Evolutionary conservation across 2,888 invertebrate genomes (phyloP), one percentile per base, ranked within the genome.

Genomic region (Thereva unica): DNA sequence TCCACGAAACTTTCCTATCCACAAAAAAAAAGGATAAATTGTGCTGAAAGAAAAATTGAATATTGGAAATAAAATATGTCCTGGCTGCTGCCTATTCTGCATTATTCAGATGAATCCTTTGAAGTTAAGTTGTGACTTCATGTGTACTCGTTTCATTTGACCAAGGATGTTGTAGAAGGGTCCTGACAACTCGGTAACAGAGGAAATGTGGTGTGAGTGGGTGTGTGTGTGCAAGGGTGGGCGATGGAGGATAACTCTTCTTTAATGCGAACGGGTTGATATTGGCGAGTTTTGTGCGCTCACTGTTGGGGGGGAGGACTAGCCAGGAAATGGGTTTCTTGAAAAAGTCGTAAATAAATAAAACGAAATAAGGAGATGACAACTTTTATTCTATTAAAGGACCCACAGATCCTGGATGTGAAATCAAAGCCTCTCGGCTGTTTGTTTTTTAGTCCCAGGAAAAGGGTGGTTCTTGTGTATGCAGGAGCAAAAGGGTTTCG

Each of bases 311-410:
- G 23, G 23, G 23, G 23, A 65, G 50, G 23, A 50, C 41, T 23
- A 59, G 53, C 56, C 66, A 66, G 69, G 69, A 69, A 69, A 69
- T 69, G 69, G 69, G 67, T 69, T 69, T 69, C 59, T 61, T 66
- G 59, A 35, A 23, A 64, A 45, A 68, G 40, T 59, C 57, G 52
- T 66, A 65, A 55, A 64, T 56, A 69, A 67, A 68, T 59, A 53
- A 68, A 68, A 64, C 52, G 61, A 65, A 69, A 69, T 69, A 71
- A 69, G 66, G 53, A 71, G 71, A 70, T 72, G 72, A 72, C 71
- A 72, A 69, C 67, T 70, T 70, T 71, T 71, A 72, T 72, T 72
- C 72, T 70, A 72, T 71, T 72, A 70, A 54, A 70, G 66, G 47
- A 23, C 23, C 23, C 23, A 23, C 23, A 23, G 23, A 23, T 23